phyloP scores from a whole-genome alignment of 2,113 vertebrate species.

The Myodes glareolus region DNA sequence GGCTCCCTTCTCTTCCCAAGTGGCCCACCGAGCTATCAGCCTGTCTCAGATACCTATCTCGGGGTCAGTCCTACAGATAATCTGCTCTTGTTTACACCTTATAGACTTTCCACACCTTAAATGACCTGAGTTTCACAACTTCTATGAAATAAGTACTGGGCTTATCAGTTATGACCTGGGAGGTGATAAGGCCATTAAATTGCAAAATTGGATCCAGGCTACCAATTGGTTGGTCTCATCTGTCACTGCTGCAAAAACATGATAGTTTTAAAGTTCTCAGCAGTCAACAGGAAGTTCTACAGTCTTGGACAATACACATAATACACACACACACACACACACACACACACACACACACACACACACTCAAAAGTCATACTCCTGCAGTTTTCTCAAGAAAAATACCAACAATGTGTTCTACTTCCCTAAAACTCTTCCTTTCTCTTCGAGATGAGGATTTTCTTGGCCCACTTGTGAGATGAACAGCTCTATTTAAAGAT shows the following conservation, averaged over 20 bases:
- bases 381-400: background rate
- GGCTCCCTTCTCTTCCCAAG: background rate
- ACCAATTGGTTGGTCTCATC: background rate
- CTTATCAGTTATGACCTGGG: background rate
- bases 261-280: conserved; percentile 1
- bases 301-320: background rate
- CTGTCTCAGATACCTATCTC: background rate
- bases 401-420: background rate
- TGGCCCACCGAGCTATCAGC: background rate
- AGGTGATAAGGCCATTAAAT: background rate
- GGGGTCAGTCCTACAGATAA: background rate
- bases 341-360: too few relatives aligned
- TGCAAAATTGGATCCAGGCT: background rate
- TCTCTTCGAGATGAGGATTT: background rate
- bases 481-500: background rate
- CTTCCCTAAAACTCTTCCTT: conserved; percentile 23
- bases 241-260: background rate
- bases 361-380: background rate
- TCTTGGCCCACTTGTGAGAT: background rate
- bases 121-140: background rate
- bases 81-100: background rate
- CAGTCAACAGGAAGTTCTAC: background rate
- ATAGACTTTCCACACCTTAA: conserved; percentile 37
- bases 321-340: background rate
- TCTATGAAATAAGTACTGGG: background rate